Evolutionary conservation across 2,888 invertebrate species (phyloP).

Genomic region (Drosophila formosana): DNA sequence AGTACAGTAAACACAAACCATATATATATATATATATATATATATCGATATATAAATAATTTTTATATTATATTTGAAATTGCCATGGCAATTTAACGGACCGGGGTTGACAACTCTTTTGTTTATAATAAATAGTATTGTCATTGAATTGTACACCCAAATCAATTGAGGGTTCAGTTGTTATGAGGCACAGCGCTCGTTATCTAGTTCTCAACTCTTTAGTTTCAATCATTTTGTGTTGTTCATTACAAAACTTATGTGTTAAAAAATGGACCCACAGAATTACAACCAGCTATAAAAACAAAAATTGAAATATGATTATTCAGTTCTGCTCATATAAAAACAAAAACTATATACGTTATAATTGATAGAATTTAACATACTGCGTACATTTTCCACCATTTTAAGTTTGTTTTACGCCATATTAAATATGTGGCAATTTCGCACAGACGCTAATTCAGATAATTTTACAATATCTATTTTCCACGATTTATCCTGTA

Average conservation of each 20-base stretch:
- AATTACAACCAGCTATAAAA: not conserved
- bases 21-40: conserved; percentile 6
- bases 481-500: conserved; percentile 38
- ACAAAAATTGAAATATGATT: not conserved
- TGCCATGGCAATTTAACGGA: conserved; percentile 10
- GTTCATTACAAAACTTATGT: conserved; percentile 25
- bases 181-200: conserved; percentile 35
- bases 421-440: conserved; percentile 11
- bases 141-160: conserved; percentile 10
- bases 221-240: conserved; percentile 26
- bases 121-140: conserved; percentile 3
- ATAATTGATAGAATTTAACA: conserved; percentile 20
- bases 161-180: conserved; percentile 22
- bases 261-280: conserved; percentile 18
- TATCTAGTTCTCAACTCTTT: conserved; percentile 20
- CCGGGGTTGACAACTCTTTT: not conserved
- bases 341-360: conserved; percentile 10
- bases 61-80: conserved; percentile 9
- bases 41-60: conserved; percentile 7
- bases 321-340: conserved; percentile 18
- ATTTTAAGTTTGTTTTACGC: conserved; percentile 34
- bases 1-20: conserved; percentile 20
- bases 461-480: conserved; percentile 23
- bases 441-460: conserved; percentile 48
- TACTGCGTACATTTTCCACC: conserved; percentile 34